Percentiles rank a stretch among this genome's conserved stretches.
Conservation (phyloP, 1,140 invertebrate species). For the Eumaeus atala region DNA sequence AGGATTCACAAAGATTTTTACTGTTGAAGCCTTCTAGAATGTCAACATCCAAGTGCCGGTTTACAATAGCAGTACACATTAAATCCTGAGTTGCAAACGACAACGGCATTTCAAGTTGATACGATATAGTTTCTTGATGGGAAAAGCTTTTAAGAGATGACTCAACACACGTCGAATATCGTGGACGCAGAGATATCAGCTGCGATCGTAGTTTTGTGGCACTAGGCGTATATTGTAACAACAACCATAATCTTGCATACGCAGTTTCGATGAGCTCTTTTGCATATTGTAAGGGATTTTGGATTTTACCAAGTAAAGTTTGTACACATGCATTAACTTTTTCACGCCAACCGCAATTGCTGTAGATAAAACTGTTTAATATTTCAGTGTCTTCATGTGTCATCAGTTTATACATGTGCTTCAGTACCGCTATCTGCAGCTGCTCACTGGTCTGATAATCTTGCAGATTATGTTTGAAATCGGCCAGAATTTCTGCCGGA, state of each 20-base stretch:
- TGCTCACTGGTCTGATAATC: constrained; percentile 24
- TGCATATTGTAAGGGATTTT: constrained; percentile 31
- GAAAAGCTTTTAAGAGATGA: constrained; percentile 24
- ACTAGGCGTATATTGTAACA: constrained; percentile 14
- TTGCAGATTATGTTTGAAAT: constrained; percentile 23
- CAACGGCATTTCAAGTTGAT: constrained; percentile 25
- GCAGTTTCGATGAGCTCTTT: constrained; percentile 25
- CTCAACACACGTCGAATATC: background rate
- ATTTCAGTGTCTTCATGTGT: constrained; percentile 1
- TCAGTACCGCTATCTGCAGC: constrained; percentile 25
- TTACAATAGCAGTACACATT: constrained; percentile 33
- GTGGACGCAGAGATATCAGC: constrained; percentile 18
- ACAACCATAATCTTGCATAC: constrained; percentile 20
- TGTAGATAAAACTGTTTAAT: constrained; percentile 13
- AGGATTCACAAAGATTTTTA: constrained; percentile 23
- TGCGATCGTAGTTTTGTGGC: constrained; percentile 18
- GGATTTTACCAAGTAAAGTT: constrained; percentile 24
- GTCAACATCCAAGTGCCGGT: constrained; percentile 29
- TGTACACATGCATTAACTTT: constrained; percentile 26
- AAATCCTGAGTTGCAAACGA: constrained; percentile 25
- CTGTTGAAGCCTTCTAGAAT: constrained; percentile 28
- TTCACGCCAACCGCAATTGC: constrained; percentile 24
- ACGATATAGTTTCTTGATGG: constrained; percentile 20
- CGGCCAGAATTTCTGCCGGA: constrained; percentile 26
- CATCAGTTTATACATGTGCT: constrained; percentile 31